Percentiles rank a stretch among this genome's conserved stretches.
These are phyloP conservation scores for Tetragonula carbonaria DNA, from an alignment of 2,888 invertebrate genomes.

Conservation along the genomic window DNA sequence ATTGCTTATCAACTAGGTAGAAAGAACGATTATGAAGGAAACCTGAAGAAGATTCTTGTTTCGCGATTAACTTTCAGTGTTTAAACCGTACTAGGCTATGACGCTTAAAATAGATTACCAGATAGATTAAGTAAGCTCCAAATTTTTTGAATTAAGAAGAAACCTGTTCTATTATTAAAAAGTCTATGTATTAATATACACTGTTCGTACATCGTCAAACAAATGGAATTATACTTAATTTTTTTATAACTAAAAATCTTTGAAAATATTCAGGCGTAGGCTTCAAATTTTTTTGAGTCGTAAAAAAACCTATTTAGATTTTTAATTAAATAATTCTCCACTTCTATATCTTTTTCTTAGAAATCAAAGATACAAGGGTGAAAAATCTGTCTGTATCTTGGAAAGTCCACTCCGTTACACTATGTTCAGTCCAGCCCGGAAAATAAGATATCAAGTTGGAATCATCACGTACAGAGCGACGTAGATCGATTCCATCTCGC, in stretches of 20 bases:
- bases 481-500: conserved; percentile 18
- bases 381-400: background rate
- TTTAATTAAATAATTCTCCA: too few species aligned
- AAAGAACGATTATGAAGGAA: background rate
- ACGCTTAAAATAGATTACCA: too few species aligned
- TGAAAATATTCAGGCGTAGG: too few species aligned
- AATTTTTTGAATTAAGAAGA: background rate
- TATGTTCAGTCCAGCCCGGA: background rate
- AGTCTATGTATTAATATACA: background rate
- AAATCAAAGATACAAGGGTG: too few species aligned
- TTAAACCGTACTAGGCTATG: too few species aligned
- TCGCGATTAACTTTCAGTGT: background rate
- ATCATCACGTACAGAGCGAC: background rate
- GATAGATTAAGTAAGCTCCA: too few species aligned
- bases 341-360: too few species aligned
- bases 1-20: conserved; percentile 2
- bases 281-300: too few species aligned
- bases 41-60: background rate
- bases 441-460: conserved; percentile 4
- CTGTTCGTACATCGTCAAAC: background rate
- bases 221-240: too few species aligned
- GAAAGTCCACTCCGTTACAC: background rate
- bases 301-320: too few species aligned
- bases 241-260: too few species aligned
- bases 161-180: background rate